Conservation (phyloP, 2,113 vertebrate genomes). For the Gymnobelideus leadbeateri region DNA sequence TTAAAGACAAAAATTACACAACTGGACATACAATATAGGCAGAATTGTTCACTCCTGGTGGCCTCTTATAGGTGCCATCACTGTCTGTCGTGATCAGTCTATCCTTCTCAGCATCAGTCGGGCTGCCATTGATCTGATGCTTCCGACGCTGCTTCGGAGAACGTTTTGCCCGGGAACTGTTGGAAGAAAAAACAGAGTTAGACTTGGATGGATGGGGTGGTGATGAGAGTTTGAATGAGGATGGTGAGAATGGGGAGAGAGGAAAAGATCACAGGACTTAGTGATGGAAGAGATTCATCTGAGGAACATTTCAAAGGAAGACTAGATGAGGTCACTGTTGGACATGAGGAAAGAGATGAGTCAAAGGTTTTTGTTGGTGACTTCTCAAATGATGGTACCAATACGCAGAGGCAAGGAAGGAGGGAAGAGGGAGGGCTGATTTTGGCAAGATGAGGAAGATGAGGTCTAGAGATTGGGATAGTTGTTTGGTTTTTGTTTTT, state of each 20-base stretch:
- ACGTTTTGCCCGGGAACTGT: slow-evolving; percentile 91
- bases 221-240: too few species aligned
- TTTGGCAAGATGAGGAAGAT: background rate
- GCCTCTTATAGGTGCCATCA: slow-evolving; percentile 94
- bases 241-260: background rate
- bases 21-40: slow-evolving; percentile 93
- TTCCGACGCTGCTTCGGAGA: slow-evolving; percentile 94
- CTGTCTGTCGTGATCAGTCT: slow-evolving; percentile 94
- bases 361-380: background rate
- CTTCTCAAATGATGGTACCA: background rate
- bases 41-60: slow-evolving; percentile 96
- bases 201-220: too few species aligned
- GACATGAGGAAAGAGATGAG: background rate
- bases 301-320: background rate
- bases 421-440: background rate
- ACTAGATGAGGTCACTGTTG: background rate
- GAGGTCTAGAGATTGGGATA: background rate
- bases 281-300: background rate
- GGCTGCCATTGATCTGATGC: slow-evolving; percentile 92
- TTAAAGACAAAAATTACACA: background rate
- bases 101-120: slow-evolving; percentile 93
- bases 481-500: background rate
- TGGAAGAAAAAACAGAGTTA: slow-evolving; percentile 7
- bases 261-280: background rate
- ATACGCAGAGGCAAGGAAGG: background rate